These are phyloP conservation scores for Apis mellifera DNA, from an alignment of 1,140 invertebrate species.

Conservation along the genomic window Amel_HAv3.1 CM009931.2:18433001-18433500, in stretches of 20 bases:
- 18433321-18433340: constrained; percentile 83
- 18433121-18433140: neutral
- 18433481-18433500: constrained; percentile 73
- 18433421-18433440: constrained; percentile 89
- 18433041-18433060: constrained; percentile 68
- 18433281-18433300: constrained; percentile 82
- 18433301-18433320: constrained; percentile 80
- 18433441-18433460: constrained; percentile 91
- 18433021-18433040: constrained; percentile 72
- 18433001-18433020: constrained; percentile 72
- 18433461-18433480: constrained; percentile 86
- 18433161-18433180: constrained; percentile 67
- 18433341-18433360: constrained; percentile 89
- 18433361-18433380: constrained; percentile 93
- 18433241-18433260: constrained; percentile 87
- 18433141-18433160: constrained; percentile 48
- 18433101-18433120: too few relatives aligned
- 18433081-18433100: neutral
- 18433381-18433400: constrained; percentile 92
- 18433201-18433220: constrained; percentile 82
- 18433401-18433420: constrained; percentile 95
- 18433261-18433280: constrained; percentile 89
- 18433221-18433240: constrained; percentile 86
- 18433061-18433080: constrained; percentile 53
- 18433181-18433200: constrained; percentile 82